Percentiles rank a stretch among this genome's conserved stretches.
phyloP scores from a whole-genome alignment of 2,888 invertebrate species.

The Spodoptera littoralis region DNA sequence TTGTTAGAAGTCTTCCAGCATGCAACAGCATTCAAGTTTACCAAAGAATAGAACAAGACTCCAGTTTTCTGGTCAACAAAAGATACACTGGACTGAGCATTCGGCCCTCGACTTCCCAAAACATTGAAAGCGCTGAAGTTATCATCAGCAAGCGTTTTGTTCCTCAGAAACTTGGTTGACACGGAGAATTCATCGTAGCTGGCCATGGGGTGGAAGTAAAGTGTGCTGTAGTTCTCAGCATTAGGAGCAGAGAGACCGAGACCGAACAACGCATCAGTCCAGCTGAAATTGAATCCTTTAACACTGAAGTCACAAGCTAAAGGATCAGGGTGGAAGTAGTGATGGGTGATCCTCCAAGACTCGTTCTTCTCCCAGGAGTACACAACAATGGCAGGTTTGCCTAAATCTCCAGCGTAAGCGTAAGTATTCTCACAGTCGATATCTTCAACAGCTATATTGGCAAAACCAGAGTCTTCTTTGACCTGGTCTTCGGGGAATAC shows the following conservation, averaged over 20 bases:
- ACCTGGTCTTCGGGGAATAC: slow-evolving; percentile 90
- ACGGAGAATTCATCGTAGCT: slow-evolving; percentile 94
- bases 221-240: slow-evolving; percentile 90
- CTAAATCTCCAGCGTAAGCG: slow-evolving; percentile 92
- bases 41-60: slow-evolving; percentile 92
- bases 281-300: slow-evolving; percentile 91
- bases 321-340: slow-evolving; percentile 92
- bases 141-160: slow-evolving; percentile 86
- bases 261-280: slow-evolving; percentile 94
- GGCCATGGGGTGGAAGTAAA: slow-evolving; percentile 94
- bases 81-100: slow-evolving; percentile 92
- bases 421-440: slow-evolving; percentile 91
- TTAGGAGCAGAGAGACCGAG: slow-evolving; percentile 91
- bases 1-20: slow-evolving; percentile 93
- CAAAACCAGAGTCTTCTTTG: slow-evolving; percentile 91
- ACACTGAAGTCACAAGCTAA: slow-evolving; percentile 92
- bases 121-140: slow-evolving; percentile 91
- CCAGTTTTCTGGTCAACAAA: slow-evolving; percentile 92
- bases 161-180: slow-evolving; percentile 91
- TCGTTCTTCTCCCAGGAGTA: slow-evolving; percentile 92
- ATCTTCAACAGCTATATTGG: slow-evolving; percentile 94
- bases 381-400: slow-evolving; percentile 91
- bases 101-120: slow-evolving; percentile 91
- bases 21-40: slow-evolving; percentile 93
- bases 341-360: slow-evolving; percentile 93